A percentile compares a stretch with the other conserved stretches of the same genome.
Evolutionary conservation across 1,140 invertebrate genomes (phyloP).

Genomic region (Bombus pascuorum): DNA sequence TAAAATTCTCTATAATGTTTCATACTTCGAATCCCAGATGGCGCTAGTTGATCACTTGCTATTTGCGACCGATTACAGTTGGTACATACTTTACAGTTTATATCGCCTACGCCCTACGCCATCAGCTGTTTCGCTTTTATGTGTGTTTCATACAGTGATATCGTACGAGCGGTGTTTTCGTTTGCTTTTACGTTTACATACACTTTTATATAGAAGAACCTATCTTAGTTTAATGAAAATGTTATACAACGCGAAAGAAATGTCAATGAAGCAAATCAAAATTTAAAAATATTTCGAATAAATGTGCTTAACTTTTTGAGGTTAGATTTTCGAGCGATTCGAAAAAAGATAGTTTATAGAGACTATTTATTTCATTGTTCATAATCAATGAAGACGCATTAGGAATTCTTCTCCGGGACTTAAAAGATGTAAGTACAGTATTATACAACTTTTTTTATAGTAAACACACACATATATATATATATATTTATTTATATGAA

Average conservation of each 20-base stretch:
- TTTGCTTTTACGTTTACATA: not conserved
- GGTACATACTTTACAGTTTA: too few species aligned
- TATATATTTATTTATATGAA: too few species aligned
- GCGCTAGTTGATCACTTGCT: not conserved
- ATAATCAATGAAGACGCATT: not conserved
- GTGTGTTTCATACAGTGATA: not conserved
- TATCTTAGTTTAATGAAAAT: not conserved
- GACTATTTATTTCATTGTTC: not conserved
- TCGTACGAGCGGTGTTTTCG: not conserved
- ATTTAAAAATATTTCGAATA: not conserved
- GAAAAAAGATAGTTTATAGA: not conserved
- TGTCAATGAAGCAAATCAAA: not conserved
- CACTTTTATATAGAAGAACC: not conserved
- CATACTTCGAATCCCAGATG: not conserved
- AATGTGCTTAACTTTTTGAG: not conserved
- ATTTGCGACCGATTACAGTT: not conserved
- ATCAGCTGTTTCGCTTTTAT: constrained; percentile 28
- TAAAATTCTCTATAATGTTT: not conserved
- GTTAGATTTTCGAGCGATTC: not conserved
- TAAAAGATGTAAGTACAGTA: constrained; percentile 36
- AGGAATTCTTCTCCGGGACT: not conserved
- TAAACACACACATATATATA: too few species aligned
- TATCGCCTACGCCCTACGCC: not conserved
- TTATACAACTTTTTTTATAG: not conserved
- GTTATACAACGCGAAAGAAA: not conserved